Evolutionary conservation across 2,888 invertebrate genomes (phyloP), one percentile per base, ranked within the genome.

Genomic region (Tortricodes alternella): DNA sequence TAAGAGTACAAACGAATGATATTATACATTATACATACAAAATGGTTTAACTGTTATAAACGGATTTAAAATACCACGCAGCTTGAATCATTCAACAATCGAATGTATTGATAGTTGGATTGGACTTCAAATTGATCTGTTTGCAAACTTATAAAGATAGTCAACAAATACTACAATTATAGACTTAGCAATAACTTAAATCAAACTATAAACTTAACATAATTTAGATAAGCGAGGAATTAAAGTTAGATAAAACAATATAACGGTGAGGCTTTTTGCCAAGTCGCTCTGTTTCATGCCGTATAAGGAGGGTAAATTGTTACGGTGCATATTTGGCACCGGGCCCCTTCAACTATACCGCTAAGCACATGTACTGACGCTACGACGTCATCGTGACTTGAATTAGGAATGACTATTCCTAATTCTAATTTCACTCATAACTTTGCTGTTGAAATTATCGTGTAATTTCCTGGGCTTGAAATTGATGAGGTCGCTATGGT

Each of bases 271-370:
- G 63, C 63, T 60, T 64, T 64, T 65, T 60, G 62, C 62, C 58
- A 58, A 64, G 57, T 65, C 67, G 64, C 68, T 83, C 82, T 67
- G 71, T 83, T 86, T 86, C 88, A 80, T 80, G 62, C 87, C 85
- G 66, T 85, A 86, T 82, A 85, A 66, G 86, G 86, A 43, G 61
- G 58, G 72, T 78, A 80, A 85, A 85, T 84, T 80, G 86, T 82
- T 81, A 79, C 72, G 70, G 67, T 73, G 65, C 89, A 81, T 86
- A 86, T 90, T 89, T 89, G 89, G 89, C 88, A 88, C 82, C 71
- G 82, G 73, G 67, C 71, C 74, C 78, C 80, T 85, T 86, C 80
- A 79, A 76, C 66, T 78, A 76, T 80, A 83, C 87, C 83, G 85
- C 86, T 85, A 82, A 87, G 83, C 83, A 84, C 78, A 76, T 82